Conservation (phyloP, 2,113 vertebrate genomes). For the Cheilinus undulatus region DNA sequence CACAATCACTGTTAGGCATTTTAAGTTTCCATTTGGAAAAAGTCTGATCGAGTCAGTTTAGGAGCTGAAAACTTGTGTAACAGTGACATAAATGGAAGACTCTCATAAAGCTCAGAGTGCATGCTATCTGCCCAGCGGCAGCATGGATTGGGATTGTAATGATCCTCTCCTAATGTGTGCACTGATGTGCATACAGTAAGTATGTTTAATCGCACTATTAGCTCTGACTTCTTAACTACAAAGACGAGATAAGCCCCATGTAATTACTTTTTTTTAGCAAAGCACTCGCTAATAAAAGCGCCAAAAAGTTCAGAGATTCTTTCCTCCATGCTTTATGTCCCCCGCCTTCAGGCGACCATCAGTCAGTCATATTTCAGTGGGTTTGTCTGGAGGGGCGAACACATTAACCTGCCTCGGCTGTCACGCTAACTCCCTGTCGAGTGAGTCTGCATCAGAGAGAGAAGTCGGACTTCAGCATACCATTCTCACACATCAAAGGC, state of each 20-base stretch:
- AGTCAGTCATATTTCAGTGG: slow-evolving; percentile 61
- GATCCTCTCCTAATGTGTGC: slow-evolving; percentile 27
- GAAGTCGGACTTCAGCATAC: slow-evolving; percentile 59
- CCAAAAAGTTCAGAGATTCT: slow-evolving; percentile 37
- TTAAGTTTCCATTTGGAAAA: not conserved
- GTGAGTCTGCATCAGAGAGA: slow-evolving; percentile 55
- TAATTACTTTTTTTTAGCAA: slow-evolving; percentile 37
- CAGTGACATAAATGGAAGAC: slow-evolving; percentile 19
- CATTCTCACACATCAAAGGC: slow-evolving; percentile 66
- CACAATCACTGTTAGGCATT: slow-evolving; percentile 7
- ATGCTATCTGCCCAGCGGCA: slow-evolving; percentile 4
- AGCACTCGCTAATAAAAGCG: slow-evolving; percentile 21
- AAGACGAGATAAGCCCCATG: slow-evolving; percentile 18
- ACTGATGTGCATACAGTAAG: slow-evolving; percentile 2
- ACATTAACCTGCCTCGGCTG: slow-evolving; percentile 73
- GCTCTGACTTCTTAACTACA: slow-evolving; percentile 29
- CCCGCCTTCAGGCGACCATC: slow-evolving; percentile 44
- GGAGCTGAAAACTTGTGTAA: not conserved
- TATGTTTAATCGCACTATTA: slow-evolving; percentile 27
- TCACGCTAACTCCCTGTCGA: slow-evolving; percentile 64
- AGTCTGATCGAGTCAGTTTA: slow-evolving; percentile 1
- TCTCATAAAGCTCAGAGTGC: not conserved
- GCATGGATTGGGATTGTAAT: slow-evolving; percentile 18
- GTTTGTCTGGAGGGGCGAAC: slow-evolving; percentile 53
- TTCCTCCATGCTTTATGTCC: slow-evolving; percentile 26